Evolutionary conservation across 23 tunicate genomes (phyloP), one percentile per base, ranked within the genome.

Genomic region (Phallusia fumigata): DNA sequence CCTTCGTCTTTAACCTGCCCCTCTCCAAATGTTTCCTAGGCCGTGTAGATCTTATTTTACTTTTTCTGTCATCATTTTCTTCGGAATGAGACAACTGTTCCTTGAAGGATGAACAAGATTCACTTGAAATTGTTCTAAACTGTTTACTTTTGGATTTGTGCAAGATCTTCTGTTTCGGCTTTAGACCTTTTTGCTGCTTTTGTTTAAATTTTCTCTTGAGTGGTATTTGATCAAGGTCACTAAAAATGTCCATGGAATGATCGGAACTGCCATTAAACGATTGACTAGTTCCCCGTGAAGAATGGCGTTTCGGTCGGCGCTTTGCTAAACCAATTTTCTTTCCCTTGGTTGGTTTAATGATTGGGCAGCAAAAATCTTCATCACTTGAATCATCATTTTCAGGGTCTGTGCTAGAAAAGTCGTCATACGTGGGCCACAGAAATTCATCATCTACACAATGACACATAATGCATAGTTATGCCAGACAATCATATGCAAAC

Each of bases 371-470:
- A 36, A 88, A 92, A 76, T 92, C 97, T 65, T 92, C 97, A 80
- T 92, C 97, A 78, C 90, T 80, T 18, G 97, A 92, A 75, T 92
- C 91, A 69, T 92, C 97, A 65, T 92, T 92, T 79, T 92, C 97
- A 36, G 97, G 90, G 73, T 92, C 97, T 2, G 81, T 80, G 40
- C 86, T 85, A 3, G 97, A 83, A 53, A 87, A 92, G 22, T 74
- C 84, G 58, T 87, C 86, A 74, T 80, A 86, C 33, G 52, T 77
- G 28, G 69, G 85, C 50, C 87, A 92, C 31, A 87, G 35, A 74
- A 83, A 92, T 65, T 92, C 91, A 79, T 92, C 91, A 64, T 88
- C 91, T 81, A 65, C 75, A 84, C 52, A 47, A 75, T 10, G 11
- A 26, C 22, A 74, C 78, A 74, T 13, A 74, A 31, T 33, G 47